Base-by-base conservation (phyloP, 1,140 invertebrate species). In the Cotesia vestalis region DNA sequence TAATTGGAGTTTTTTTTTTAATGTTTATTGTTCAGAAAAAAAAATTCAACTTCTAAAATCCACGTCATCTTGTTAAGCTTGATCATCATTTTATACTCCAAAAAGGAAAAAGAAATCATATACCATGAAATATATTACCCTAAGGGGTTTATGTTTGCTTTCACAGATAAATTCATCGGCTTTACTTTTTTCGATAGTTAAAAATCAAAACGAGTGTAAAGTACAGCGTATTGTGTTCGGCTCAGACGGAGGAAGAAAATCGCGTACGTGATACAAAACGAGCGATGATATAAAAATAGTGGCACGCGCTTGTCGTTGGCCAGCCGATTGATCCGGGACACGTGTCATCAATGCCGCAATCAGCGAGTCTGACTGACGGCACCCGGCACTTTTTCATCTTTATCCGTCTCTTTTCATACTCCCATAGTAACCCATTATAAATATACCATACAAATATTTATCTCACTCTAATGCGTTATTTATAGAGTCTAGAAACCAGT, bases 301-400 rank as follows among this genome's bases (percentile, higher is more conserved):
- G 78, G 78, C 85, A 86, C 85, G 84, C 85, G 85, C 59, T 66
- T 34, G 55, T 75, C 71, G 71, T 72, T 75, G 71, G 66, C 67
- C 66, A 70, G 75, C 62, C 68, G 81, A 85, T 85, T 87, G 85
- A 87, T 86, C 85, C 81, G 75, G 62, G 80, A 77, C 85, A 86
- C 85, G 85, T 85, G 84, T 78, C 82, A 68, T 86, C 84, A 86
- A 86, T 86, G 81, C 83, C 73, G 81, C 84, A 85, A 87, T 85
- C 83, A 86, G 73, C 79, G 78, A 77, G 81, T 75, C 77, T 80
- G 83, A 84, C 79, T 85, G 83, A 79, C 79, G 79, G 78, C 75
- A 59, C 70, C 71, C 80, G 72, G 75, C 76, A 75, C 66, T 34
- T 61, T 66, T 57, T 69, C 38, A 51, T 55, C 66, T 62, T 36